Evolutionary conservation across 1,140 invertebrate genomes (phyloP).

Genomic region (Anastrepha obliqua): DNA sequence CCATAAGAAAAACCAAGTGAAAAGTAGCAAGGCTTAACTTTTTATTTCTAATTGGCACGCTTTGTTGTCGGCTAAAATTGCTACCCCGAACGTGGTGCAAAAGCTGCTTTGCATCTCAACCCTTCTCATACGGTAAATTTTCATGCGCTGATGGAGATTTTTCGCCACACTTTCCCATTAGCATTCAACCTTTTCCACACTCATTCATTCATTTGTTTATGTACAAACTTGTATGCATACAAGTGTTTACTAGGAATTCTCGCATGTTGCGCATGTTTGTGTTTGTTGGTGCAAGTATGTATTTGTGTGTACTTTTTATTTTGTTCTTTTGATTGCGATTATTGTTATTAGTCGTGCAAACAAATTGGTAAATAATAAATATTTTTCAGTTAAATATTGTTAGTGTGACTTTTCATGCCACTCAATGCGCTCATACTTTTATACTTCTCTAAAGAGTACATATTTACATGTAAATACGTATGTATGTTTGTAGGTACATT

Average conservation of each 20-base stretch:
- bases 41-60: too few relatives aligned
- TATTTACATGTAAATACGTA: neutral
- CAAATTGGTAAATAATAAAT: slow-evolving; percentile 74
- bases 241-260: neutral
- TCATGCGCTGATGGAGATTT: neutral
- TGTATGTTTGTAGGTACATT: neutral
- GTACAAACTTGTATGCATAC: neutral
- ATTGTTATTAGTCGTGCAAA: slow-evolving; percentile 74
- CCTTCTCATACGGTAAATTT: neutral
- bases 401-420: slow-evolving; percentile 70
- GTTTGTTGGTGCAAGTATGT: neutral
- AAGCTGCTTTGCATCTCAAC: too few relatives aligned
- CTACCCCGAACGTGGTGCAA: neutral
- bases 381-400: slow-evolving; percentile 74
- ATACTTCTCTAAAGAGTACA: neutral
- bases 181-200: neutral
- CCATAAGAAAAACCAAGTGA: too few relatives aligned
- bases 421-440: slow-evolving; percentile 49
- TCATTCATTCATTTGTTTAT: neutral
- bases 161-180: neutral
- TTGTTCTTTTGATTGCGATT: slow-evolving; percentile 68
- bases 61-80: too few relatives aligned
- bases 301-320: slow-evolving; percentile 26
- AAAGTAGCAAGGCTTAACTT: too few relatives aligned
- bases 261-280: neutral